A percentile compares a stretch with the other conserved stretches of the same genome.
phyloP scores from a whole-genome alignment of 2,113 vertebrate species.

The Gavialis gangeticus region DNA sequence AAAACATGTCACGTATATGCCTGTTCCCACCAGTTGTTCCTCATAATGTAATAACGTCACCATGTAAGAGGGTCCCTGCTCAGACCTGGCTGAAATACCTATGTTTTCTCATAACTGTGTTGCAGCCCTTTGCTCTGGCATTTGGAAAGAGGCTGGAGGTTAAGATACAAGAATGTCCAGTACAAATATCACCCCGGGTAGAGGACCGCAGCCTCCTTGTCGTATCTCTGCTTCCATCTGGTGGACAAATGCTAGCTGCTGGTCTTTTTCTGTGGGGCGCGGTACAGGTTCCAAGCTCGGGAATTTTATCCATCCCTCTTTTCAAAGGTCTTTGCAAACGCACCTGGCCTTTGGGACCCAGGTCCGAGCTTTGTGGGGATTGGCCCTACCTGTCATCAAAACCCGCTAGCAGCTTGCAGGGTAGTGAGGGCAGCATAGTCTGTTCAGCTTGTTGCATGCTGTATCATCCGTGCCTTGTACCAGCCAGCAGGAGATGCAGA shows the following conservation, averaged over 20 bases:
- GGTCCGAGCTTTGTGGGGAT: background rate
- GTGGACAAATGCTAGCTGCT: constrained; percentile 63
- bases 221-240: constrained; percentile 76
- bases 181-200: background rate
- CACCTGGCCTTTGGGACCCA: background rate
- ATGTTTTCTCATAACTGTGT: background rate
- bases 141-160: background rate
- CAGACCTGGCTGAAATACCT: background rate
- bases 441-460: rapidly evolving
- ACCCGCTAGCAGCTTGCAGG: background rate
- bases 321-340: background rate
- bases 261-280: background rate
- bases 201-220: rapidly evolving
- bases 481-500: background rate
- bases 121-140: background rate
- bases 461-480: background rate
- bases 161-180: background rate
- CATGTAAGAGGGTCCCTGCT: background rate
- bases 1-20: background rate
- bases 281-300: background rate
- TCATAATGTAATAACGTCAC: rapidly evolving
- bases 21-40: background rate
- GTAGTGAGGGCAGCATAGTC: background rate
- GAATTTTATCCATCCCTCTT: background rate
- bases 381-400: background rate